Evolutionary conservation across 2,888 invertebrate genomes (phyloP).

Genomic region (Nymphalis c-album): DNA sequence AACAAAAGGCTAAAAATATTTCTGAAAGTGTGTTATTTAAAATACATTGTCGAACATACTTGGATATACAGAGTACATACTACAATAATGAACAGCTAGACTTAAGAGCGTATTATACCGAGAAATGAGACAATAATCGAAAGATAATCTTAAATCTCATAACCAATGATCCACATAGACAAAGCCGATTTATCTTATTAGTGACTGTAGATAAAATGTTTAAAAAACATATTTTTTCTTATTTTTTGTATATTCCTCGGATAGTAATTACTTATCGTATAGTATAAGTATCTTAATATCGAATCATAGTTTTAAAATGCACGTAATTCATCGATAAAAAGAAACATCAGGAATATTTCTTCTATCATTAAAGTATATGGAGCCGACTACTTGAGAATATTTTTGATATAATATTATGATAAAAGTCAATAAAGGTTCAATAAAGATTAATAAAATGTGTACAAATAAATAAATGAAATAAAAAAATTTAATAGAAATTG

Average conservation of each 20-base stretch:
- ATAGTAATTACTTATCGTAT: conserved; percentile 5
- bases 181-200: no score
- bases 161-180: no score
- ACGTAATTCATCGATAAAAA: conserved; percentile 29
- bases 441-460: neutral
- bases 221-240: no score
- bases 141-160: no score
- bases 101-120: no score
- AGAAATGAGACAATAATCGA: no score
- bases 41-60: no score
- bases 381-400: conserved; percentile 22
- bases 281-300: conserved; percentile 20
- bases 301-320: conserved; percentile 23
- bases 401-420: conserved; percentile 24
- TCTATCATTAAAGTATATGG: conserved; percentile 26
- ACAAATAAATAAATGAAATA: neutral
- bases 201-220: no score
- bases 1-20: no score
- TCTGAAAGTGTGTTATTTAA: no score
- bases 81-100: no score
- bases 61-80: no score
- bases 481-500: neutral
- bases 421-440: conserved; percentile 15
- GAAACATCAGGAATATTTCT: conserved; percentile 23
- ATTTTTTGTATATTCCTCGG: neutral